These are phyloP conservation scores for Forbesichthys agassizii DNA, from an alignment of 2,113 vertebrate genomes.

Conservation along the genomic window DNA sequence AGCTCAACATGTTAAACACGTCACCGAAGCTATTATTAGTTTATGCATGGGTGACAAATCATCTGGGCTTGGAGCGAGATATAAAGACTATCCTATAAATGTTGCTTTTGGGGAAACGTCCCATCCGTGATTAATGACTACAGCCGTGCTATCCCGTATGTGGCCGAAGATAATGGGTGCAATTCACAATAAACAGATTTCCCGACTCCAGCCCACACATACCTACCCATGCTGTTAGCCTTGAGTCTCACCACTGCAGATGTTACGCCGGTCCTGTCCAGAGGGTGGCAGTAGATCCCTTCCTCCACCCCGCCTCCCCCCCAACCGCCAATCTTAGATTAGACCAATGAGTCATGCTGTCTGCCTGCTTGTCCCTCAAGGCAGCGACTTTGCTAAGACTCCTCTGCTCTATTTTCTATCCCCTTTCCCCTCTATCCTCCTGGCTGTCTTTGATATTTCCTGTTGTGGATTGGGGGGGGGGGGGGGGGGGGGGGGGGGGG, in stretches of 20 bases:
- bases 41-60: slow-evolving; percentile 22
- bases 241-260: slow-evolving; percentile 61
- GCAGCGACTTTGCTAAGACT: slow-evolving; percentile 65
- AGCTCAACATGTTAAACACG: slow-evolving; percentile 16
- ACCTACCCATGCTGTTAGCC: slow-evolving; percentile 18
- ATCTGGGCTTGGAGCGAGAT: slow-evolving; percentile 10
- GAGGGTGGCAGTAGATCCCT: slow-evolving; percentile 70
- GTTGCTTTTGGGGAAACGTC: slow-evolving; percentile 28
- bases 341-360: slow-evolving; percentile 61
- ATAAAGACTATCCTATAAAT: not conserved
- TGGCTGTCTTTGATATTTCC: not conserved
- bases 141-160: slow-evolving; percentile 33
- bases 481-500: no score
- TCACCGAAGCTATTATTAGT: slow-evolving; percentile 12
- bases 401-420: slow-evolving; percentile 51
- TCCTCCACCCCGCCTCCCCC: slow-evolving; percentile 12
- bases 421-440: slow-evolving; percentile 2
- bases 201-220: slow-evolving; percentile 24
- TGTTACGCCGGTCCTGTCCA: slow-evolving; percentile 44
- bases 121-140: slow-evolving; percentile 37
- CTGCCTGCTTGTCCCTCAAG: slow-evolving; percentile 51
- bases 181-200: slow-evolving; percentile 37
- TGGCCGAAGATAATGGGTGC: slow-evolving; percentile 39
- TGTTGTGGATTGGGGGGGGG: not conserved
- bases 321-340: slow-evolving; percentile 10